Evolutionary conservation across 2,797 vertebrate genomes (phyloP).

Genomic region (Hozukius guyotensis): DNA sequence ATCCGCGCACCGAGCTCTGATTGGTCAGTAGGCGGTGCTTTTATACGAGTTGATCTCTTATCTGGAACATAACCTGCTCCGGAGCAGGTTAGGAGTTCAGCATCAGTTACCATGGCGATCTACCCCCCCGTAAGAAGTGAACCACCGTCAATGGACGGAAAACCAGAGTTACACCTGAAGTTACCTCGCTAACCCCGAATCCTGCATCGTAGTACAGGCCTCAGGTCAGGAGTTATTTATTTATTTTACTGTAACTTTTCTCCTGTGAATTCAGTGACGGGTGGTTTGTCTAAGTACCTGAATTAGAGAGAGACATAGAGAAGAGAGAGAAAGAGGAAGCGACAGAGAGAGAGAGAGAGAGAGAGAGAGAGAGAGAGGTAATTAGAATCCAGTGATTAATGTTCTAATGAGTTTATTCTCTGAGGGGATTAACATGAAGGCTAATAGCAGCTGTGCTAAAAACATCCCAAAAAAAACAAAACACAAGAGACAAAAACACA

Average conservation of each 20-base stretch:
- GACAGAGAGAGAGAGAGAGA: not conserved
- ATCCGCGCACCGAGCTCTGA: too few species aligned
- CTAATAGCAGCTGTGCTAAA: constrained; percentile 80
- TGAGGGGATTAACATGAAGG: constrained; percentile 75
- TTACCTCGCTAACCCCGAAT: too few species aligned
- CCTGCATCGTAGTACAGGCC: too few species aligned
- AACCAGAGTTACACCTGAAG: too few species aligned
- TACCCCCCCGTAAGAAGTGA: too few species aligned
- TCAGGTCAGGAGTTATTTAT: constrained; percentile 30
- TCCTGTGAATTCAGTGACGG: constrained; percentile 42
- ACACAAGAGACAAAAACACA: constrained; percentile 73
- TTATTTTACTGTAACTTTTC: constrained; percentile 51
- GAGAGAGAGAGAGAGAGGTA: constrained; percentile 64
- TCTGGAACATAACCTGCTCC: too few species aligned
- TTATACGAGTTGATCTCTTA: too few species aligned
- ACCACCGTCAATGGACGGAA: too few species aligned
- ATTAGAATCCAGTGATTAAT: constrained; percentile 83
- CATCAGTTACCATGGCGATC: too few species aligned
- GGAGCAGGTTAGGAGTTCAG: too few species aligned
- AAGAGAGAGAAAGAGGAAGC: constrained; percentile 2
- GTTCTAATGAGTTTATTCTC: constrained; percentile 84
- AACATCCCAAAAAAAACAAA: constrained; percentile 76
- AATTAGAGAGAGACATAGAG: constrained; percentile 51
- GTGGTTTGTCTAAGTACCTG: constrained; percentile 59
- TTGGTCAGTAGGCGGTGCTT: too few species aligned